Evolutionary conservation across 2,888 invertebrate genomes (phyloP), one percentile per base, ranked within the genome.

Genomic region (Cataglyphis albicans): DNA sequence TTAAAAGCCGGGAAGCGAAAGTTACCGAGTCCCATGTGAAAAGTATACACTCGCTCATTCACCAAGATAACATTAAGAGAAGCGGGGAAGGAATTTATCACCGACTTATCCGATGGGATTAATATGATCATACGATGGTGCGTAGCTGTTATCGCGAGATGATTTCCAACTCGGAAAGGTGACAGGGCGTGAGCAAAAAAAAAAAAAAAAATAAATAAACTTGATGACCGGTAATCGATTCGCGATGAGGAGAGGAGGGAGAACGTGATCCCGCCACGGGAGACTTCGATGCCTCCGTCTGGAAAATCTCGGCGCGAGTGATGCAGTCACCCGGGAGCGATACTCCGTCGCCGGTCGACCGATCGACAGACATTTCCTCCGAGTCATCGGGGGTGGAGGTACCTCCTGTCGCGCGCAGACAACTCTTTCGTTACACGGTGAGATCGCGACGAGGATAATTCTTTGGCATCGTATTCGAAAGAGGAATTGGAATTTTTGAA

Each of bases 241-340:
- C 21, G 59, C 5, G 32, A 57, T 18, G 32, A 68, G n/a, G 67
- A 68, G n/a, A 57, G 29, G 6, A 52, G 15, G 29, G 21, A 70
- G 70, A 59, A 32, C 41, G 76, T 18, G 21, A 18, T 78, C 32
- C 21, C 44, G 59, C 44, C 7, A 57, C 44, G 57, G 78, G 72
- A 82, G 57, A 78, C 57, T 78, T 76, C 67, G 67, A 84, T 75
- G 59, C 81, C 83, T 83, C 72, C 61, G 63, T 70, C 52, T 29
- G 68, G 63, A 76, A 82, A 73, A 88, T 68, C 75, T 80, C 75
- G 68, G 38, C 81, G 70, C 82, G 41, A 65, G 29, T 73, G 65
- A 25, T 82, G 74, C 65, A 44, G 70, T 82, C 80, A 73, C n/a
- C 41, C 59, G 18, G 59, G 61, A 65, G 73, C 57, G 76, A 84